phyloP scores from a whole-genome alignment of 2,888 invertebrate genomes.

The Cataglyphis altisquamis region DNA sequence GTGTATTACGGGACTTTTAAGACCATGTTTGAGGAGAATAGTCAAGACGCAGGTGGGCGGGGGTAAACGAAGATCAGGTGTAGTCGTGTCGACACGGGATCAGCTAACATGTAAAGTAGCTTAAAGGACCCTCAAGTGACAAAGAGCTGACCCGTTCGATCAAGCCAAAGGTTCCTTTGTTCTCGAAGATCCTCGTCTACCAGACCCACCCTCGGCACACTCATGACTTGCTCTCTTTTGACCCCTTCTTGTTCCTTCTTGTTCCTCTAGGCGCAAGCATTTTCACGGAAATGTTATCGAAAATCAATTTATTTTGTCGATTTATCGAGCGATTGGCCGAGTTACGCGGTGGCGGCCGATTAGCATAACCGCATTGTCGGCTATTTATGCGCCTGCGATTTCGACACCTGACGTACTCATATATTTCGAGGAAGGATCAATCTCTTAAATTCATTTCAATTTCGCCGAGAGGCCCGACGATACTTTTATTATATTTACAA shows the following conservation, averaged over 20 bases:
- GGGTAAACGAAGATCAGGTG: constrained; percentile 65
- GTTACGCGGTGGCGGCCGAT: constrained; percentile 34
- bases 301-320: constrained; percentile 64
- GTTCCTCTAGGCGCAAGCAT: constrained; percentile 39
- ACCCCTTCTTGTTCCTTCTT: not conserved
- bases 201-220: constrained; percentile 29
- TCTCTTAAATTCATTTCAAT: constrained; percentile 14
- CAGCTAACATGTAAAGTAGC: constrained; percentile 63
- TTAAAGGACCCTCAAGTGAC: constrained; percentile 68
- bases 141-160: constrained; percentile 64
- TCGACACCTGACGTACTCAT: not conserved
- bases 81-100: constrained; percentile 71
- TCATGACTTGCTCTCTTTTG: constrained; percentile 34
- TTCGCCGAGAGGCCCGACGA: not conserved
- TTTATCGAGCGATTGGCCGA: constrained; percentile 50
- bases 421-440: constrained; percentile 37
- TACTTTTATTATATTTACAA: constrained; percentile 13
- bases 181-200: constrained; percentile 57
- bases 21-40: constrained; percentile 1
- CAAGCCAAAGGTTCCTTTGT: constrained; percentile 55
- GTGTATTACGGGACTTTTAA: constrained; percentile 1
- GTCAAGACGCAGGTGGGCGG: not conserved
- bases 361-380: constrained; percentile 57
- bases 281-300: constrained; percentile 58
- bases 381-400: constrained; percentile 46